A percentile compares a stretch with the other conserved stretches of the same genome.
phyloP scores from a whole-genome alignment of 1,140 invertebrate species.

The Leptinotarsa texana region DNA sequence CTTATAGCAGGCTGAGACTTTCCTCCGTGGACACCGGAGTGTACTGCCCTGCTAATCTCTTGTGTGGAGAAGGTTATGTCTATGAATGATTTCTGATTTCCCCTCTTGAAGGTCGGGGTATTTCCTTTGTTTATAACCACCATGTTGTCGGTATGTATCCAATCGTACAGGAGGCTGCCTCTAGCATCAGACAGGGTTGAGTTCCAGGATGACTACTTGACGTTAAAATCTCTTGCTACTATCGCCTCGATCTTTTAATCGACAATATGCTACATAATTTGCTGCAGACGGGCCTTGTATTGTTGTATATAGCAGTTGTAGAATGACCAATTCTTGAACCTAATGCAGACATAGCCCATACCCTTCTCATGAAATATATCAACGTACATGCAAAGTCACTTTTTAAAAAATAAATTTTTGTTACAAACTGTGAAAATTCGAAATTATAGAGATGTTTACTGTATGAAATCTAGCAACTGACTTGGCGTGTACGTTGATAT shows the following conservation, averaged over 20 bases:
- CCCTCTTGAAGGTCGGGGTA: conserved; percentile 1
- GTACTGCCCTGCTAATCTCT: not conserved
- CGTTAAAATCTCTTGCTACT: not conserved
- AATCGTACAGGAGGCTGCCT: not conserved
- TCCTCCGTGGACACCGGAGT: not conserved
- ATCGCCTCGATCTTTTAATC: not conserved
- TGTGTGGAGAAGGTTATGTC: not conserved
- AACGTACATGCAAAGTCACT: no score
- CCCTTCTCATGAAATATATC: not conserved
- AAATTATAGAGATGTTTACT: no score
- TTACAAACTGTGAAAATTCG: no score
- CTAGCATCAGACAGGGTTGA: not conserved
- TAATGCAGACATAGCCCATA: not conserved
- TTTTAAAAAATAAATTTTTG: no score
- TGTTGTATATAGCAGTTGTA: not conserved
- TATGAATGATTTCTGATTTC: not conserved
- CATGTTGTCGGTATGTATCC: not conserved
- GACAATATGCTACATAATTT: not conserved
- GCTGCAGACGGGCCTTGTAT: not conserved
- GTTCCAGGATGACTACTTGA: not conserved
- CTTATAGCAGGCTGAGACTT: not conserved
- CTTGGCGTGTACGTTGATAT: no score
- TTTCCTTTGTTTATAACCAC: not conserved
- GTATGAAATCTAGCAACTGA: no score
- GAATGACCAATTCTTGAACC: not conserved